phyloP scores from a whole-genome alignment of 2,797 vertebrate species.

The Gambelia wislizenii region DNA sequence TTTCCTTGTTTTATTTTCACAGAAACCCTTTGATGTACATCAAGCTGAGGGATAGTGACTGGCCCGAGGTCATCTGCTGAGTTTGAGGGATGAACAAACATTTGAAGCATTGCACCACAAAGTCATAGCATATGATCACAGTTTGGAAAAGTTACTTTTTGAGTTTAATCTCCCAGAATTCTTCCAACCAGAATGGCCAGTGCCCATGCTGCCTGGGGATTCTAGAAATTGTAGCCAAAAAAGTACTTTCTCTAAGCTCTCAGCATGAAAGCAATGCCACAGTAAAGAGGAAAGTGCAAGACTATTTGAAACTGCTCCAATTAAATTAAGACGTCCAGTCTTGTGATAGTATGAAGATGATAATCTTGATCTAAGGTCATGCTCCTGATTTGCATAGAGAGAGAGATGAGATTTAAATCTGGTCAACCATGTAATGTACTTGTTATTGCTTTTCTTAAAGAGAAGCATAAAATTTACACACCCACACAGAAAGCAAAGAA shows the following conservation, averaged over 20 bases:
- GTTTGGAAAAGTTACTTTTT: not conserved
- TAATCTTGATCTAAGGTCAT: conserved; percentile 19
- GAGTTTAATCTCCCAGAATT: too few species aligned
- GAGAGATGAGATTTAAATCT: not conserved
- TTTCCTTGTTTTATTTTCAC: too few species aligned
- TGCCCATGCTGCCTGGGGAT: too few species aligned
- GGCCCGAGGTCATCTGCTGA: not conserved
- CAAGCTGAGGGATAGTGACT: not conserved
- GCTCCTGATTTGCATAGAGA: not conserved
- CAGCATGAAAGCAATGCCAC: not conserved
- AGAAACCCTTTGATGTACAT: too few species aligned
- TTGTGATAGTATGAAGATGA: not conserved
- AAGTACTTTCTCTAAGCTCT: not conserved
- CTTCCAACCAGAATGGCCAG: too few species aligned
- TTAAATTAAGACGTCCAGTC: not conserved
- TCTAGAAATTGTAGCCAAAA: too few species aligned
- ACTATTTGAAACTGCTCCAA: not conserved
- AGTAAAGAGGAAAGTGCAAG: not conserved
- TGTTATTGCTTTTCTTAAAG: not conserved
- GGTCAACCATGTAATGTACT: not conserved
- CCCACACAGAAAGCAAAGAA: not conserved
- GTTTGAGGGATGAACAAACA: not conserved
- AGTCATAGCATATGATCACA: not conserved
- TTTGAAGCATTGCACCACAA: not conserved
- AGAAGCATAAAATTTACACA: conserved; percentile 13